Conservation (phyloP, 2,888 invertebrate genomes). For the Philereme transversata region DNA sequence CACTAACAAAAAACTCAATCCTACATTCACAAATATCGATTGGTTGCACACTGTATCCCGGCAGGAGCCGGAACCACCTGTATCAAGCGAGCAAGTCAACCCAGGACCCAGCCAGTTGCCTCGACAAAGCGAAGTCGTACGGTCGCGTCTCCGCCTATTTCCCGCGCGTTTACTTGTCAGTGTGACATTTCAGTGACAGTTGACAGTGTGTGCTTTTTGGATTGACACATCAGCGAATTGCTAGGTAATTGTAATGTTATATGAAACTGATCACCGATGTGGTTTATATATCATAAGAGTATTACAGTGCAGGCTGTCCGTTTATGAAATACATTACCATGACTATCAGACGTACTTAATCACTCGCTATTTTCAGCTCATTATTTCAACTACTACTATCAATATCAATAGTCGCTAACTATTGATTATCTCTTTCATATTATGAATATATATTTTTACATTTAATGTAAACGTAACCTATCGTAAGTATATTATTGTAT, state of each 20-base stretch:
- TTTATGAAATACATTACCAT: too few relatives aligned
- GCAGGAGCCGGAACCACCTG: constrained; percentile 14
- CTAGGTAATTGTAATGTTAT: constrained; percentile 24
- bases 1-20: neutral
- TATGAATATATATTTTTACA: too few relatives aligned
- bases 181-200: constrained; percentile 35
- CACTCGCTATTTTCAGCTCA: too few relatives aligned
- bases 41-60: constrained; percentile 21
- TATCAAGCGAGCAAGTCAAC: constrained; percentile 12
- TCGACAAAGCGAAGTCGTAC: constrained; percentile 8
- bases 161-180: constrained; percentile 30
- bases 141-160: constrained; percentile 21
- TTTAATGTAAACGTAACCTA: too few relatives aligned
- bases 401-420: too few relatives aligned
- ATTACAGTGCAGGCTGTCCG: too few relatives aligned
- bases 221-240: constrained; percentile 15
- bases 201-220: constrained; percentile 32
- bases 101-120: constrained; percentile 26
- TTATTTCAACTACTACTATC: too few relatives aligned
- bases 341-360: too few relatives aligned
- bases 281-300: too few relatives aligned
- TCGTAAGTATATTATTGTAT: too few relatives aligned
- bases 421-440: too few relatives aligned
- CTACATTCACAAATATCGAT: constrained; percentile 32
- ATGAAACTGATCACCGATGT: too few relatives aligned